These are phyloP conservation scores for Bucco capensis DNA, from an alignment of 2,113 vertebrate genomes.

Conservation along the genomic window DNA sequence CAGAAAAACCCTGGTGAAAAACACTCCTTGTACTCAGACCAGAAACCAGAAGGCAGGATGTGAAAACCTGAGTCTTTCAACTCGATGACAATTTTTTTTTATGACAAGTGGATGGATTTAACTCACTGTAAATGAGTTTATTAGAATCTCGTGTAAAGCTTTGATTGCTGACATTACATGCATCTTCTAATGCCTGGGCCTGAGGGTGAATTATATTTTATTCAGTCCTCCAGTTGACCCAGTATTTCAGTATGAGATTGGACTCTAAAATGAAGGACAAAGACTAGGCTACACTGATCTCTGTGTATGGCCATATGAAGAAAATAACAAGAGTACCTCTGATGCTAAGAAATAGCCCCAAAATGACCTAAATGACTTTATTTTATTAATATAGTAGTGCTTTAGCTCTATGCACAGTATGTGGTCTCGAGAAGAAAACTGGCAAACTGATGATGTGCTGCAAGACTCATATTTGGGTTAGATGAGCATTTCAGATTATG, in stretches of 20 bases:
- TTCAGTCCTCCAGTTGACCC: not conserved
- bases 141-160: not conserved
- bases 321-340: not conserved
- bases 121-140: not conserved
- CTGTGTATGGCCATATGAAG: not conserved
- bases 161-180: not conserved
- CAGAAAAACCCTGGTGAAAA: not conserved
- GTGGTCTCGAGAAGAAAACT: not conserved
- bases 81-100: not conserved
- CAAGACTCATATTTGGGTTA: not conserved
- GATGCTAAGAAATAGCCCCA: not conserved
- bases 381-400: not conserved
- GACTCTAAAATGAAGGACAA: not conserved
- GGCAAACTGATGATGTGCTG: not conserved
- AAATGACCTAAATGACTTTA: not conserved
- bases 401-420: not conserved
- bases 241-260: not conserved
- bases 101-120: not conserved
- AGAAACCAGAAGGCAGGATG: not conserved
- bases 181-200: not conserved
- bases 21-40: not conserved
- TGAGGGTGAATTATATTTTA: not conserved
- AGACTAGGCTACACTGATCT: not conserved
- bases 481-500: not conserved
- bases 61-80: not conserved